Evolutionary conservation across 2,113 vertebrate species (phyloP).

Genomic region (Amblyornis subalaris): DNA sequence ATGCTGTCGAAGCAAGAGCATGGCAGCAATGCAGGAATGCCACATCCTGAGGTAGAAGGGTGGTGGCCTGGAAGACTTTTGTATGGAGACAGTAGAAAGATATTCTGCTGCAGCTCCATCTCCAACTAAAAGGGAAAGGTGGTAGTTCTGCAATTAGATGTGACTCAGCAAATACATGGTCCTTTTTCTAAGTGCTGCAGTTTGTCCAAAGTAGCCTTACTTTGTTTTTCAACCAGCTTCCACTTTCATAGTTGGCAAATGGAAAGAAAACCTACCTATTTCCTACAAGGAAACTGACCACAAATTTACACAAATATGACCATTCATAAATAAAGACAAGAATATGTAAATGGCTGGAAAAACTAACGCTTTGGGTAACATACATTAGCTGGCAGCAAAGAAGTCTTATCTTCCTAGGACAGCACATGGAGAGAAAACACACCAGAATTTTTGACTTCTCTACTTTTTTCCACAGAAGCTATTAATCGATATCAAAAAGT

Average conservation of each 20-base stretch:
- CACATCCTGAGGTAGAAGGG: fast-evolving
- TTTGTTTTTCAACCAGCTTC: background rate
- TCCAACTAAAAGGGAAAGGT: background rate
- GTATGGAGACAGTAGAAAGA: background rate
- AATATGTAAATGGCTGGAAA: background rate
- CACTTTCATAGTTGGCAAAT: background rate
- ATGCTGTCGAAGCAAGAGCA: background rate
- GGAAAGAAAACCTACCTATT: background rate
- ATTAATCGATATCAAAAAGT: background rate
- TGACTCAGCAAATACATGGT: background rate
- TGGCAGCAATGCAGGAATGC: background rate
- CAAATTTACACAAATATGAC: background rate
- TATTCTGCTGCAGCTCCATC: background rate
- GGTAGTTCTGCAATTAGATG: background rate
- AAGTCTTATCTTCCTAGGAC: background rate
- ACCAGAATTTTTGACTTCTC: background rate
- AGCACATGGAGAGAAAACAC: background rate
- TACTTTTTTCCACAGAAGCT: background rate
- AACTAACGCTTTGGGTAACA: background rate
- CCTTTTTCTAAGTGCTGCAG: fast-evolving
- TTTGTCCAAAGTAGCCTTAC: background rate
- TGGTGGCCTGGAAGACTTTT: background rate
- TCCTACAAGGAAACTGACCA: background rate
- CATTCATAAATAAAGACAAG: background rate
- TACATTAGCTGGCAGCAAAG: background rate